Base-by-base conservation (phyloP, 1,140 invertebrate genomes). In the Drusus annulatus region DNA sequence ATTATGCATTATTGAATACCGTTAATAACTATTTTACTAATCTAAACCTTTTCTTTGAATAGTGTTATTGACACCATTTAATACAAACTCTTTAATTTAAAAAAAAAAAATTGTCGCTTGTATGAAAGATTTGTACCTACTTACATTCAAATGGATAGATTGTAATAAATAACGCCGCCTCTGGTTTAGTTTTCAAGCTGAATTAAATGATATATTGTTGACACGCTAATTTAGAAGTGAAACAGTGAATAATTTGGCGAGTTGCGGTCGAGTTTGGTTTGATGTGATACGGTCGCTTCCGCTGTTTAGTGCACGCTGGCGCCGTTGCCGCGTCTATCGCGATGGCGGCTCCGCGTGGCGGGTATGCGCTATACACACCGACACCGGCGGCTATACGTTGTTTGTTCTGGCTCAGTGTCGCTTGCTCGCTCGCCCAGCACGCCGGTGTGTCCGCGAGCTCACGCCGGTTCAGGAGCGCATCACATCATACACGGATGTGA, bases 261-360 rank as follows among this genome's bases (percentile, higher is more conserved):
- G 23, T 76, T 45, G n/a, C 19, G 73, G 52, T 76, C 7, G 52
- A 15, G 52, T 31, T 58, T 45, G 7, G 75, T 51, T 36, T 65
- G 16, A 31, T 8, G 50, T 21, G 2, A 10, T 36, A 25, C 13
- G 31, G 76, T 13, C 58, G 58, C 15, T 65, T 77, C 31, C n/a
- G 76, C 10, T 17, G 60, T 60, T 76, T 45, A 19, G 76, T 25
- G 31, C 17, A 25, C 21, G 76, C 56, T 17, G 31, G 62, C 58
- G 62, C 21, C 62, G 62, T 36, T 54, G 76, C 50, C 62, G 60
- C 58, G 58, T 73, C 77, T 62, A 73, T 73, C 77, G 77, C 77
- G 77, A 79, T 79, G 77, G 77, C 77, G 65, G 77, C 77, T 69
- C 77, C 77, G 77, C 77, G 77, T 79, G 77, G 77, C 63, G 76